Conservation (phyloP, 2,797 vertebrate species). For the Urosaurus nigricauda region DNA sequence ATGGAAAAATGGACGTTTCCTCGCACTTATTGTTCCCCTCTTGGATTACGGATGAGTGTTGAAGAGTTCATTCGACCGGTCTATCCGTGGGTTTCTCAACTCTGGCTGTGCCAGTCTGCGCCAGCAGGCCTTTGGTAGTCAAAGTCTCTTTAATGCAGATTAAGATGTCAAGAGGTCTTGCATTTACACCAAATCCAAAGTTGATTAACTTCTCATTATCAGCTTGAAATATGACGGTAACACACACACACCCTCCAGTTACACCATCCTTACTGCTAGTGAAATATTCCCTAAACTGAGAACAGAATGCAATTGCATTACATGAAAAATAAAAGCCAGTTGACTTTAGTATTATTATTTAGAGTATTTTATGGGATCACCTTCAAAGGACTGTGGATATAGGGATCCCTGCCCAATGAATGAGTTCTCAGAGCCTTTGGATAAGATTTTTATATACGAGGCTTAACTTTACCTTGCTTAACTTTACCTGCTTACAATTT, state of each 20-base stretch:
- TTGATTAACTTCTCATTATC: conserved; percentile 89
- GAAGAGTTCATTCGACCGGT: conserved; percentile 90
- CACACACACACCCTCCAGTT: background rate
- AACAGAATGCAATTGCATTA: background rate
- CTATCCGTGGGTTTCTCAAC: conserved; percentile 74
- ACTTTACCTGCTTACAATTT: too few species aligned
- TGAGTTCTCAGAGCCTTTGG: background rate
- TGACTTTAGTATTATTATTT: too few species aligned
- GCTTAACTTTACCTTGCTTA: too few species aligned
- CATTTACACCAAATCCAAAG: conserved; percentile 85
- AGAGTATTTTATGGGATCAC: background rate
- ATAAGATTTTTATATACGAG: background rate
- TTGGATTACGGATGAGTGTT: conserved; percentile 86
- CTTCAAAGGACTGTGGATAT: background rate
- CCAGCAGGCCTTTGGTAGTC: conserved; percentile 85
- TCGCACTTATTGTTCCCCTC: conserved; percentile 84
- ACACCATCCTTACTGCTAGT: conserved; percentile 35
- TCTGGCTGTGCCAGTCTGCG: conserved; percentile 87
- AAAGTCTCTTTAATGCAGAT: conserved; percentile 99
- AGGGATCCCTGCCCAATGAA: too few species aligned
- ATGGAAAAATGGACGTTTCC: conserved; percentile 83
- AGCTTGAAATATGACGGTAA: conserved; percentile 74
- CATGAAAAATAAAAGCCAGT: too few species aligned
- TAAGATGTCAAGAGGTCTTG: conserved; percentile 93
- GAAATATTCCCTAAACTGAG: conserved; percentile 54